These are phyloP conservation scores for Panagrolaimus sp. DNA, from an alignment of 1,140 invertebrate genomes.

Conservation along the genomic window DNA sequence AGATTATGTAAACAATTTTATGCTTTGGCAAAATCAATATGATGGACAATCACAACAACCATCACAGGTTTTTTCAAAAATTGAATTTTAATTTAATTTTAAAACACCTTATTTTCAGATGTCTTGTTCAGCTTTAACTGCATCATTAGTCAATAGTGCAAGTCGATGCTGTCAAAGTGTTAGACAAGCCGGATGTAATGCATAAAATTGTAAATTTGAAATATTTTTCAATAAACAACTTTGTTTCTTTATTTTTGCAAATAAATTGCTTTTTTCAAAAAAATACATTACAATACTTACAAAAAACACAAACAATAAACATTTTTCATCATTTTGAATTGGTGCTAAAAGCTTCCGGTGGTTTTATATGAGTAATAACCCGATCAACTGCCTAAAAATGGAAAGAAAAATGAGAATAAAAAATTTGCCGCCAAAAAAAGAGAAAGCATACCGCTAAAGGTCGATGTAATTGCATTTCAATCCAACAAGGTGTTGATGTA, in stretches of 20 bases:
- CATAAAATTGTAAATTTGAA: neutral
- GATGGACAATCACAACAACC: neutral
- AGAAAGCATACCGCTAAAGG: slow-evolving; percentile 69
- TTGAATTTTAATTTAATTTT: neutral
- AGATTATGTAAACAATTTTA: slow-evolving; percentile 17
- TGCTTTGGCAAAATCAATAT: slow-evolving; percentile 10
- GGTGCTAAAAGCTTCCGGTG: neutral
- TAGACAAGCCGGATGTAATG: neutral
- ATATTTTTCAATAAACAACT: too few relatives aligned
- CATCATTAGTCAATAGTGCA: neutral
- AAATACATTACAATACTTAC: too few relatives aligned
- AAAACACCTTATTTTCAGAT: neutral
- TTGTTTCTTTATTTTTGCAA: too few relatives aligned
- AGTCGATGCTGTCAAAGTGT: slow-evolving; percentile 2
- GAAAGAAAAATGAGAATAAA: neutral
- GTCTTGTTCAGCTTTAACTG: neutral
- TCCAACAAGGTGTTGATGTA: slow-evolving; percentile 97
- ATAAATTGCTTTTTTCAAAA: too few relatives aligned
- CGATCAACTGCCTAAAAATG: slow-evolving; percentile 5
- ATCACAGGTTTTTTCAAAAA: too few relatives aligned
- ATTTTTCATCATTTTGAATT: slow-evolving; percentile 10
- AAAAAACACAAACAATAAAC: too few relatives aligned
- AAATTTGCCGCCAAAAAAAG: neutral
- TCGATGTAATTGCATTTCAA: slow-evolving; percentile 94
- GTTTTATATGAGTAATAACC: neutral